Base-by-base conservation (phyloP, 2,888 invertebrate genomes). In the Panopea generosa region DNA sequence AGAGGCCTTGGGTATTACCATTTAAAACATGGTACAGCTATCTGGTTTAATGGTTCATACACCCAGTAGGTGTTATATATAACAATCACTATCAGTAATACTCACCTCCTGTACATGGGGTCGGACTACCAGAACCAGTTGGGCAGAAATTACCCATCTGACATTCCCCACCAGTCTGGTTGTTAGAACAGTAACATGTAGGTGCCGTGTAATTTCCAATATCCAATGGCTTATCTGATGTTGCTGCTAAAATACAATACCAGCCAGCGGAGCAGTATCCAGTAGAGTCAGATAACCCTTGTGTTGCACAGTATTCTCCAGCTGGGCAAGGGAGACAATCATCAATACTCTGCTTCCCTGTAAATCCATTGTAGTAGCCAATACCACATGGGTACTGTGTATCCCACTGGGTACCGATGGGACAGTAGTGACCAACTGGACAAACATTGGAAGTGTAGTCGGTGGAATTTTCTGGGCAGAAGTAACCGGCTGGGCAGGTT, bases 191-290 rank as follows among this genome's bases (percentile, higher is more conserved):
- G 85, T 78, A 85, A 77, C 91, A 91, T 38, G 78, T 73, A 1
- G 84, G 76, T 18, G 63, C 76, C n/a, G 88, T 84, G 70, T 82
- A 82, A 75, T 90, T 90, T 7, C 87, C 90, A 20, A 86, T 84
- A 52, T 90, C 90, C 16, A 87, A 84, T 1, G 92, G 92, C 50
- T 79, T 83, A 55, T 67, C 67, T 6, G 86, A 81, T 87, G 87
- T 88, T 0, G 92, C 90, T n/a, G 89, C 91, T 16, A 87, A 61
- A 6, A 86, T 69, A 82, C 92, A 92, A 79, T 90, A 92, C 90
- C 89, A 92, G 50, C 92, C 92, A 14, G 83, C 84, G 49, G 73
- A 68, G 82, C 92, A 92, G 20, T 76, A 75, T 6, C 84, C 90
- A 3, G 89, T 77, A 1, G 86, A 77, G 2, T 69, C 38, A 3